Evolutionary conservation across 2,113 vertebrate genomes (phyloP), one percentile per base, ranked within the genome.

Genomic region (Micronycteris hirsuta): DNA sequence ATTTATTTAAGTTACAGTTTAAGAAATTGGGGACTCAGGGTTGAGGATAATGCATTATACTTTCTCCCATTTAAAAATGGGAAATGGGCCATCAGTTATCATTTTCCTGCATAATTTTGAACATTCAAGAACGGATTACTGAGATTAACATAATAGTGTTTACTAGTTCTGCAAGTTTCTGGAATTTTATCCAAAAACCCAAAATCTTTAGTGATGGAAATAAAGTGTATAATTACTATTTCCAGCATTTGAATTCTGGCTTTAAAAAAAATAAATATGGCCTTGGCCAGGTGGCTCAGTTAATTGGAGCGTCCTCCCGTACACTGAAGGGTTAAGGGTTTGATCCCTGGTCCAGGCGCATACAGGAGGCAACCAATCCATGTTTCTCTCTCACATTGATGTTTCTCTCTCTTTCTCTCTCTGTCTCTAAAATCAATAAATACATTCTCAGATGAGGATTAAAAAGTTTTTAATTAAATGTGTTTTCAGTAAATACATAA

Each of bases 221-320:
- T 68, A 49, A 84, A 91, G 19, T 54, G 11, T 77, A 41, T 87
- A 92, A 87, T 67, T 87, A 91, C 36, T 77, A 17, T 92, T 88
- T 74, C 36, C 15, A 43, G 47, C 61, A 65, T 84, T 80, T 96
- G 26, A 73, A 96, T 73, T 56, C 43, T 41, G 31, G 47, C 61
- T 88, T 93, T 61, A 67, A 96, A 90, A 90, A 85, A 89, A 86
- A 70, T 68, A 93, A 70, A 36, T 47, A n/a, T 36, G 5, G 61
- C 61, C 28, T 12, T 63, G 61, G 28, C 61, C 28, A 31, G 15
- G 61, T 31, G 13, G 61, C 61, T 31, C 28, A 31, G 61, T 31
- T 63, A 63, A 26, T 14, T 31, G 61, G 61, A 63, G 28, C 13
- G 5, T 63, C 26, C 61, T 63, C 28, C 61, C 4, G 2, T 63